A percentile compares a stretch with the other conserved stretches of the same genome.
Evolutionary conservation across 2,113 vertebrate genomes (phyloP).

Genomic region (Neomonachus schauinslandi): DNA sequence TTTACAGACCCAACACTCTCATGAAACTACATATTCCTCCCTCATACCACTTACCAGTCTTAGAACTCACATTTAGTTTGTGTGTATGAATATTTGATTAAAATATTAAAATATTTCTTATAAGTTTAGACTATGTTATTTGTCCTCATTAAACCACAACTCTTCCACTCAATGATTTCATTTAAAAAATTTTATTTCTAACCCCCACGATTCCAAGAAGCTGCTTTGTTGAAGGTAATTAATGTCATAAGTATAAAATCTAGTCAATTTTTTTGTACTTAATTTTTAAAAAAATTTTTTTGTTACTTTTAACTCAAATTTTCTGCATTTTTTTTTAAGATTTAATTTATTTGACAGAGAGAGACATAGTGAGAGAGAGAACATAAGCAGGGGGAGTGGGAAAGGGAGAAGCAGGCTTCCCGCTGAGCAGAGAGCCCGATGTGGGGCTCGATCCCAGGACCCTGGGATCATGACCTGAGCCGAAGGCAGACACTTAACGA

Average conservation of each 20-base stretch:
- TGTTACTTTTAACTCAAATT: background rate
- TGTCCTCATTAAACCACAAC: background rate
- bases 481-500: too few species aligned
- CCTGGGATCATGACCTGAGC: too few species aligned
- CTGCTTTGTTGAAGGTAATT: background rate
- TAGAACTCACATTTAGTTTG: background rate
- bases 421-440: too few species aligned
- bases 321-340: background rate
- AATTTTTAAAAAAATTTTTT: background rate
- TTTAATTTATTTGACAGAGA: too few species aligned
- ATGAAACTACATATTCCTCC: background rate
- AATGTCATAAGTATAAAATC: background rate
- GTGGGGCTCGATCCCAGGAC: too few species aligned
- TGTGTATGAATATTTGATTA: background rate
- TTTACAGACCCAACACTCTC: background rate
- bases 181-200: background rate
- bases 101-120: background rate
- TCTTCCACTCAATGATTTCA: background rate
- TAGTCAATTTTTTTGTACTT: background rate
- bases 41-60: background rate
- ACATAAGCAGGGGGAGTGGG: too few species aligned
- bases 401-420: too few species aligned
- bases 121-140: background rate
- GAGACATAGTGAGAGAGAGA: too few species aligned
- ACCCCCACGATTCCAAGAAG: background rate